These are phyloP conservation scores for Heterodera schachtii DNA, from an alignment of 1,140 invertebrate species.

Conservation along the genomic window DNA sequence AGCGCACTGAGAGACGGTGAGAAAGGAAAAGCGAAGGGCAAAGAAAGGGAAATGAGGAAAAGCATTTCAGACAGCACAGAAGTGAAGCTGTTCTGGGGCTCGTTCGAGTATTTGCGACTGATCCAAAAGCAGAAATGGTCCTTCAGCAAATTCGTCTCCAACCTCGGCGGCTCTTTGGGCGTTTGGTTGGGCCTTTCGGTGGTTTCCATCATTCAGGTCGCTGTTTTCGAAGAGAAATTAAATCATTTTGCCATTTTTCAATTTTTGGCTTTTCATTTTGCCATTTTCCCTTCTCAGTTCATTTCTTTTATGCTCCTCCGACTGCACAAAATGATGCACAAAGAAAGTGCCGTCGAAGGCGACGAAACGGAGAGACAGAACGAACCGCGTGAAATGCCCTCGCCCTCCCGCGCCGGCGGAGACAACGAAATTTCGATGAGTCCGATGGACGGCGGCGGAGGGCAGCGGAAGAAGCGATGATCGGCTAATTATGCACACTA, in stretches of 20 bases:
- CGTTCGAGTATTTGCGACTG: constrained; percentile 45
- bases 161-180: constrained; percentile 43
- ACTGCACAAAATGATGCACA: not conserved
- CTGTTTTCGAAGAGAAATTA: not conserved
- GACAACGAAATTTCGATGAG: not conserved
- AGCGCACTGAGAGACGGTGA: not conserved
- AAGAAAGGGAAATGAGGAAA: not conserved
- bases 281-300: not conserved
- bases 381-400: not conserved
- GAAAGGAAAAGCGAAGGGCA: too few species aligned
- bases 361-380: not conserved
- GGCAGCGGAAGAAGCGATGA: not conserved
- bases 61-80: constrained; percentile 32
- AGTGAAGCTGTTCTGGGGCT: constrained; percentile 42
- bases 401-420: not conserved
- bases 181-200: constrained; percentile 47
- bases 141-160: constrained; percentile 35
- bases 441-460: not conserved
- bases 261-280: not conserved
- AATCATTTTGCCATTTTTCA: not conserved
- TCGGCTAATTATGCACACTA: not conserved
- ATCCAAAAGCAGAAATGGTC: constrained; percentile 39
- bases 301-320: not conserved
- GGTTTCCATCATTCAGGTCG: constrained; percentile 42
- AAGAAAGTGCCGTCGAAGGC: not conserved